These are phyloP conservation scores for Erythrolamprus reginae DNA, from an alignment of 2,113 vertebrate genomes.

Conservation along the genomic window DNA sequence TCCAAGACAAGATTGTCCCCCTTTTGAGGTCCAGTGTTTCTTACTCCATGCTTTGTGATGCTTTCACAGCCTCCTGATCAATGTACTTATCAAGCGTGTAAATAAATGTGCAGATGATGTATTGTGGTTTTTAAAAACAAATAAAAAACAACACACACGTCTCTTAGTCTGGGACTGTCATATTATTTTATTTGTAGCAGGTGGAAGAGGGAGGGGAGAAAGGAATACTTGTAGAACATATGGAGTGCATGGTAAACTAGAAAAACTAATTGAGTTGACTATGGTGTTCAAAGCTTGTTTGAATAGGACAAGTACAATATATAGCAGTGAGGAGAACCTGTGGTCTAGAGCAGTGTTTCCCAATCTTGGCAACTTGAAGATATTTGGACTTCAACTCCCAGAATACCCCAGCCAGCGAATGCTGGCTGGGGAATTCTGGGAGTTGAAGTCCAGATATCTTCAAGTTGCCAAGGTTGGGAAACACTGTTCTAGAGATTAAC, in stretches of 20 bases:
- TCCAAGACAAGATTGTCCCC: too few relatives aligned
- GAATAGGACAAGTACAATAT: background rate
- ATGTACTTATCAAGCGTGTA: slow-evolving; percentile 14
- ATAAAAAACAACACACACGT: slow-evolving; percentile 46
- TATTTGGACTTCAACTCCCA: too few relatives aligned
- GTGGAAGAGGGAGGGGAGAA: background rate
- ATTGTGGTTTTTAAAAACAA: slow-evolving; percentile 35
- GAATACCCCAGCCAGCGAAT: too few relatives aligned
- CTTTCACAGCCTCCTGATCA: background rate
- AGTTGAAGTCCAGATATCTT: too few relatives aligned
- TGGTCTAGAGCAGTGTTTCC: too few relatives aligned
- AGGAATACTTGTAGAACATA: background rate
- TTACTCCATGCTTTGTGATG: background rate
- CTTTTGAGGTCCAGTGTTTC: background rate
- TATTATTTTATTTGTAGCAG: slow-evolving; percentile 19
- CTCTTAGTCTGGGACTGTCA: slow-evolving; percentile 28
- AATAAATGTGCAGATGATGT: slow-evolving; percentile 20
- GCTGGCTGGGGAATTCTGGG: too few relatives aligned
- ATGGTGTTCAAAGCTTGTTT: background rate
- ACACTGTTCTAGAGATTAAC: too few relatives aligned
- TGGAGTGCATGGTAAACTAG: background rate
- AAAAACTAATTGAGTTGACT: background rate
- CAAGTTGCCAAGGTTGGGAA: too few relatives aligned
- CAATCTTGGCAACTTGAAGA: too few relatives aligned
- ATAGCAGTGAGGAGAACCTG: too few relatives aligned